Evolutionary conservation across 2,797 vertebrate species (phyloP), one percentile per base, ranked within the genome.

Genomic region (Anguilla marmorata): DNA sequence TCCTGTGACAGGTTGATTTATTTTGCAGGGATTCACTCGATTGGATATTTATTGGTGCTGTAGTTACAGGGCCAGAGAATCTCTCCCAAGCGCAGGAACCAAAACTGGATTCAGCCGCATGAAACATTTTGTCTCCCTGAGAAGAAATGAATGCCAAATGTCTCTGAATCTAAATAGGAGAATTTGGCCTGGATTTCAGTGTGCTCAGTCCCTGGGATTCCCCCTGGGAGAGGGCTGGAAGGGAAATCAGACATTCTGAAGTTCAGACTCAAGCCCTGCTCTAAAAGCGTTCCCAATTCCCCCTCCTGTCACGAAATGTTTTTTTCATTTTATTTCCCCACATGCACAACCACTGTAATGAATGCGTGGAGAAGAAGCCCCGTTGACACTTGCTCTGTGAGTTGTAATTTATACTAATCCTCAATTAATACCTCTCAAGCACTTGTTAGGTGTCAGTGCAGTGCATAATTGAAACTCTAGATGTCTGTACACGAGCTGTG

Each of bases 381-480:
- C 60, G 85, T 87, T 87, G 63, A 86, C 58, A 83, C 83, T 63
- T 80, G 54, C n/a, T 56, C 54, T 54, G 86, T 24, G 45, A 88
- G 83, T 48, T 86, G 66, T 95, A 94, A 95, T 95, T 80, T 93
- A 94, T 96, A 94, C 90, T 95, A 93, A 95, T 94, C 94, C 86
- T 94, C 93, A 94, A 92, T 95, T 94, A 94, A 95, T 93, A 92
- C 92, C 93, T 92, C 88, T 91, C 91, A 91, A 92, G 94, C 90
- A 91, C 91, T 93, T 89, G 92, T 94, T 95, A 94, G 93, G 90
- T 88, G 90, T 94, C 80, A 90, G 91, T 88, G 88, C 85, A 80
- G 89, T 85, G 74, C 74, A 87, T 89, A 89, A 87, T 87, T 86
- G 80, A 86, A 86, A 89, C 91, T 91, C 88, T 88, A 88, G 72